A percentile compares a stretch with the other conserved stretches of the same genome.
phyloP scores from a whole-genome alignment of 30 jellyfish, hydroid and myxozoan genomes.

The Rhopilema esculentum region DNA sequence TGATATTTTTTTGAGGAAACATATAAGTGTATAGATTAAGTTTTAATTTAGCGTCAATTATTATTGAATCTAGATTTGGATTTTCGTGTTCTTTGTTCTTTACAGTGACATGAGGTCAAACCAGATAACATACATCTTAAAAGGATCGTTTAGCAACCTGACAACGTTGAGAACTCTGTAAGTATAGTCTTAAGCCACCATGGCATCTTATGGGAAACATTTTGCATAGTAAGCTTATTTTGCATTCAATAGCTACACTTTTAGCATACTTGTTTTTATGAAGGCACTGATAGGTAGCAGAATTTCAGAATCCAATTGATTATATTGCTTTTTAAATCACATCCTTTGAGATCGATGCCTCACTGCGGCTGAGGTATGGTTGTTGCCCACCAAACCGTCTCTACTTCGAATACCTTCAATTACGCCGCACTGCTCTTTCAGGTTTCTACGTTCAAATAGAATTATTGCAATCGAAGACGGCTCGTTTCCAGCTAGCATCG shows the following conservation, averaged over 20 bases:
- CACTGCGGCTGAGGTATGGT: no score
- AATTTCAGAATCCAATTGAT: no score
- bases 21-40: neutral
- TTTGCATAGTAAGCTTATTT: no score
- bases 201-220: no score
- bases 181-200: slow-evolving; percentile 22
- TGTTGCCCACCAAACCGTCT: no score
- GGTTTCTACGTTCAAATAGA: slow-evolving; percentile 57
- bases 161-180: slow-evolving; percentile 71
- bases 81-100: neutral
- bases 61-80: neutral
- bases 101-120: slow-evolving; percentile 64
- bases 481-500: slow-evolving; percentile 69
- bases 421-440: neutral
- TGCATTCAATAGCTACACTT: no score
- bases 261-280: no score
- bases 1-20: no score
- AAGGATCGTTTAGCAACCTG: slow-evolving; percentile 72
- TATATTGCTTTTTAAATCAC: no score
- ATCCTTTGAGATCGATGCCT: no score
- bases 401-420: no score
- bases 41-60: neutral
- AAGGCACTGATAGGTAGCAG: no score
- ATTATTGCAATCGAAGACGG: slow-evolving; percentile 89
- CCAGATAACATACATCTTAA: slow-evolving; percentile 71